Evolutionary conservation across 2,888 invertebrate species (phyloP), one percentile per base, ranked within the genome.

Genomic region (Hirtodrosophila trivittata): DNA sequence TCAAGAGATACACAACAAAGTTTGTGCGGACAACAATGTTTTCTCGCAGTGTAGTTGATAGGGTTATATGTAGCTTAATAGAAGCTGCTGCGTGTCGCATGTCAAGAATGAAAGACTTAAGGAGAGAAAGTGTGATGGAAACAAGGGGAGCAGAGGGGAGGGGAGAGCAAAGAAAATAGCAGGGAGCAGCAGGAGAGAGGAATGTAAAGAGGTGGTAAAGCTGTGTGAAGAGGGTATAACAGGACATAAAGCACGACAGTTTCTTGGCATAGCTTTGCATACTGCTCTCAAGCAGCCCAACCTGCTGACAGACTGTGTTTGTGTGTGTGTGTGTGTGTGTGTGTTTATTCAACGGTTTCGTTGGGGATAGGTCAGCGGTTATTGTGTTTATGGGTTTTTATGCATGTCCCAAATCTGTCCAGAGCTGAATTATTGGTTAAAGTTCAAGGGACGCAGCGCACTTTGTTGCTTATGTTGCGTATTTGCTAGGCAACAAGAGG

Each of bases 351-450:
- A 58, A 49, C 51, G 39, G 55, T 25, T 38, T 21, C 13, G 38
- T 8, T 39, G 35, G 21, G 42, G 54, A 16, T 18, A 26, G 41
- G 54, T 41, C 43, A 55, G 47, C 47, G 73, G 64, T 73, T 66
- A 73, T 73, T 83, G 66, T 77, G 83, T 80, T 80, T 80, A 83
- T 80, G 80, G 84, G 55, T 67, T 75, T 74, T 64, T 65, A 65
- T 60, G 56, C 69, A 47, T 65, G 71, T 67, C 72, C 72, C 72
- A 59, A 71, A 72, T 71, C 72, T 71, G 71, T 71, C 71, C 55
- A 41, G 58, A 3, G 43, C 65, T 83, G 75, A 83, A 62, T 83
- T 80, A 80, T 80, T 75, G 80, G 77, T 59, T 55, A 67, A 62
- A 75, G 84, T 84, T 77, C 84, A 83, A 69, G 77, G 80, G 72